Percentiles rank a stretch among this genome's conserved stretches.
Evolutionary conservation across 2,797 vertebrate species (phyloP).

Genomic region (Pantherophis vulpinus): DNA sequence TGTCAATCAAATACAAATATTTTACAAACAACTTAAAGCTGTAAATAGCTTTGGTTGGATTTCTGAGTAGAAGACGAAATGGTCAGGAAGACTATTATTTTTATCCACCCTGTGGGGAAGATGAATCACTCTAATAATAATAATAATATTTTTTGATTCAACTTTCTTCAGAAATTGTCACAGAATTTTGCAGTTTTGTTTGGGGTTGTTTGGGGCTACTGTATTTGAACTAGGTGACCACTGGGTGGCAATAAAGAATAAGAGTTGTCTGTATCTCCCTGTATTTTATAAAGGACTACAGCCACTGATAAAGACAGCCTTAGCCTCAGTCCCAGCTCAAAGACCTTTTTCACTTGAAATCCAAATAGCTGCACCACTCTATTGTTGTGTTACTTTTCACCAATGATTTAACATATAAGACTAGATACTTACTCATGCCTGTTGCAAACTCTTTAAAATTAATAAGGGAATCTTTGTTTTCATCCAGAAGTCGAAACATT

Average conservation of each 20-base stretch:
- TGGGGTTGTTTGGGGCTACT: neutral
- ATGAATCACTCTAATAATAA: neutral
- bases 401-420: neutral
- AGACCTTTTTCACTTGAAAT: neutral
- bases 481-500: constrained; percentile 90
- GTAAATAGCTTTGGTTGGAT: neutral
- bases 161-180: neutral
- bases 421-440: constrained; percentile 81
- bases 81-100: neutral
- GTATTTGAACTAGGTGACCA: neutral
- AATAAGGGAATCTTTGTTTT: constrained; percentile 90
- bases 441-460: constrained; percentile 98
- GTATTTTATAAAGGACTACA: neutral
- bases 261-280: neutral
- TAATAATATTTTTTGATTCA: neutral
- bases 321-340: neutral
- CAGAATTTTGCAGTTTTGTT: fast-evolving
- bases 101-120: neutral
- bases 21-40: neutral
- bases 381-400: neutral
- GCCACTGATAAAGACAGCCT: neutral
- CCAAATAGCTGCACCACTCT: neutral
- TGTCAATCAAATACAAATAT: neutral
- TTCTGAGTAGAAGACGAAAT: neutral
- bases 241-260: neutral